A percentile compares a stretch with the other conserved stretches of the same genome.
phyloP scores from a whole-genome alignment of 2,888 invertebrate species.

The Liodrosophila aerea region DNA sequence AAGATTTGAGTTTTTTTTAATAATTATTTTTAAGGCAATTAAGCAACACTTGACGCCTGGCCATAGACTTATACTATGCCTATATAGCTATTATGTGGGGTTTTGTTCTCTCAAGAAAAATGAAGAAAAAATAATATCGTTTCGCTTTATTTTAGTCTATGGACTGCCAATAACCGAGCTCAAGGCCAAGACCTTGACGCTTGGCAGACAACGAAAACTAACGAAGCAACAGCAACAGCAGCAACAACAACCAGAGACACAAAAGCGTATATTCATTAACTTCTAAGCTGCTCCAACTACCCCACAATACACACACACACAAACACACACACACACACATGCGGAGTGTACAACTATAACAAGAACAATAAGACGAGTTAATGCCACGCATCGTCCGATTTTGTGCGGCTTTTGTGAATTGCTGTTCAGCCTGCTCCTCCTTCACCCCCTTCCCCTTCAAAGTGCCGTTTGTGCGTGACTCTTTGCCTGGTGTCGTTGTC shows the following conservation, averaged over 20 bases:
- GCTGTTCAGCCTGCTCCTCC: neutral
- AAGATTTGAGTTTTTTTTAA: too few species aligned
- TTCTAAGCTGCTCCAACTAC: slow-evolving; percentile 71
- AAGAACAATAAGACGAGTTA: slow-evolving; percentile 52
- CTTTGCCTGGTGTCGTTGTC: slow-evolving; percentile 20
- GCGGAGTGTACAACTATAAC: neutral
- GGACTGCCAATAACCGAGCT: slow-evolving; percentile 74
- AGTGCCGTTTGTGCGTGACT: slow-evolving; percentile 63
- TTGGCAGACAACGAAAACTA: slow-evolving; percentile 23
- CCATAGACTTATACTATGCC: slow-evolving; percentile 16
- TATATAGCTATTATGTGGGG: slow-evolving; percentile 27
- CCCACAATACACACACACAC: slow-evolving; percentile 29
- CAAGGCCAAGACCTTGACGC: slow-evolving; percentile 71
- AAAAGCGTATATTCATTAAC: slow-evolving; percentile 59
- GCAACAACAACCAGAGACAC: neutral
- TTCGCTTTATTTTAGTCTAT: slow-evolving; percentile 73
- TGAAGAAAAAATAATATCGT: slow-evolving; percentile 25
- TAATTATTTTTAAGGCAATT: neutral
- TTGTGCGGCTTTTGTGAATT: slow-evolving; percentile 50
- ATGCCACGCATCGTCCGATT: slow-evolving; percentile 61
- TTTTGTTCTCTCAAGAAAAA: slow-evolving; percentile 16
- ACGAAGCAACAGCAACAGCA: slow-evolving; percentile 32
- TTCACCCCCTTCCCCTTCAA: slow-evolving; percentile 16
- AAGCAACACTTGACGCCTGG: slow-evolving; percentile 17
- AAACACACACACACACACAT: slow-evolving; percentile 7